A percentile compares a stretch with the other conserved stretches of the same genome.
Conservation (phyloP, 2,113 vertebrate genomes). For the Neogobius melanostomus region DNA sequence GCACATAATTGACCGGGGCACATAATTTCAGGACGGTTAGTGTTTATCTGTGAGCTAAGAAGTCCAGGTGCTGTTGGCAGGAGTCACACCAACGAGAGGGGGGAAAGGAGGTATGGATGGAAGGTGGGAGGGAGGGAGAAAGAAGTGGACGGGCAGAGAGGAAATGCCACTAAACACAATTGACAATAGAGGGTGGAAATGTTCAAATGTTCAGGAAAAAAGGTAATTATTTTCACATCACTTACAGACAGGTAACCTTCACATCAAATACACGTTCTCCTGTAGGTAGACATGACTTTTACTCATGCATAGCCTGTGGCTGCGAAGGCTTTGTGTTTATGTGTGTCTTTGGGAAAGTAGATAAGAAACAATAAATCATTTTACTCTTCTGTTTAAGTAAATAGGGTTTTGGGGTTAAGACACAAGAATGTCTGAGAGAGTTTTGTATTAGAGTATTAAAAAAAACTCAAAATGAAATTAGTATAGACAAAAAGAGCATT, state of each 20-base stretch:
- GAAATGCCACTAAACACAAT: neutral
- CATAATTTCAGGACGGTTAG: neutral
- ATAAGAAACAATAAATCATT: no score
- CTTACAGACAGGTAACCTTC: neutral
- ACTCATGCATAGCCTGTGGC: no score
- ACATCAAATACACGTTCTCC: neutral
- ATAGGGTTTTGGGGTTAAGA: no score
- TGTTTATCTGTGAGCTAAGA: neutral
- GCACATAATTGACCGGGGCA: no score
- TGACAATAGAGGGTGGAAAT: neutral
- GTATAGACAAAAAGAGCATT: no score
- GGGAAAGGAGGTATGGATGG: constrained; percentile 3
- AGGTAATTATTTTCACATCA: neutral
- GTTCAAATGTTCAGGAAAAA: neutral
- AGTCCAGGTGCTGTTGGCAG: constrained; percentile 50
- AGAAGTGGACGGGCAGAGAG: neutral
- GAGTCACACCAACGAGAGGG: constrained; percentile 32
- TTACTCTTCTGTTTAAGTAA: no score
- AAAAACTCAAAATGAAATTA: no score
- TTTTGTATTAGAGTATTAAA: no score
- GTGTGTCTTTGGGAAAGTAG: no score
- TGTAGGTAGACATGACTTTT: no score
- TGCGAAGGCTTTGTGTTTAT: no score
- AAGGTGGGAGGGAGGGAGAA: neutral
- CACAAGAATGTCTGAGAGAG: no score